These are phyloP conservation scores for Apostichopus leukothele DNA, from an alignment of 53 echinoderm and acorn worm species.

Conservation along the genomic window DNA sequence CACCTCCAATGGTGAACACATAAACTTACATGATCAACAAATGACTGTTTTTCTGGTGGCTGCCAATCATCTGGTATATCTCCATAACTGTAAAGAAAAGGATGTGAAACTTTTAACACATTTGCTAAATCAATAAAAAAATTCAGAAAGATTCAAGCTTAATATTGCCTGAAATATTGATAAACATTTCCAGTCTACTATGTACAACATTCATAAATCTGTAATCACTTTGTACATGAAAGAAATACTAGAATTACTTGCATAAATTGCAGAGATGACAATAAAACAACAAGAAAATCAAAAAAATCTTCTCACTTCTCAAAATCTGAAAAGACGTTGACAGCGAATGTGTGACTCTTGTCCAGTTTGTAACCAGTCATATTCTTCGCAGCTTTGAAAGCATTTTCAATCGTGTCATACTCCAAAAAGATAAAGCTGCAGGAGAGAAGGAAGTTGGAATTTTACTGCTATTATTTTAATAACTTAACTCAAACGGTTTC, in stretches of 20 bases:
- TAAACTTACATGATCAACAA: constrained; percentile 92
- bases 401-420: constrained; percentile 80
- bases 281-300: too few relatives aligned
- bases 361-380: constrained; percentile 94
- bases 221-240: too few relatives aligned
- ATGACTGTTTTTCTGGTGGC: constrained; percentile 71
- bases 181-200: too few relatives aligned
- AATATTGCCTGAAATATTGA: too few relatives aligned
- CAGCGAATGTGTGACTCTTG: constrained; percentile 90
- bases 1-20: too few relatives aligned
- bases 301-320: constrained; percentile 66
- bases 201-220: too few relatives aligned
- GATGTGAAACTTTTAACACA: neutral
- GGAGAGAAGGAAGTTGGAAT: neutral
- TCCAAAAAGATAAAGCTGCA: constrained; percentile 89
- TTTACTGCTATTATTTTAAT: too few relatives aligned
- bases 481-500: too few relatives aligned
- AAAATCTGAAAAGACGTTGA: constrained; percentile 91
- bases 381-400: constrained; percentile 81
- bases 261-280: too few relatives aligned
- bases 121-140: too few relatives aligned
- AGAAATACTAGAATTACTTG: too few relatives aligned
- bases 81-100: constrained; percentile 63
- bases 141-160: too few relatives aligned
- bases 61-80: constrained; percentile 81